These are phyloP conservation scores for Yponomeuta cagnagella DNA, from an alignment of 2,888 invertebrate species.

Conservation along the genomic window DNA sequence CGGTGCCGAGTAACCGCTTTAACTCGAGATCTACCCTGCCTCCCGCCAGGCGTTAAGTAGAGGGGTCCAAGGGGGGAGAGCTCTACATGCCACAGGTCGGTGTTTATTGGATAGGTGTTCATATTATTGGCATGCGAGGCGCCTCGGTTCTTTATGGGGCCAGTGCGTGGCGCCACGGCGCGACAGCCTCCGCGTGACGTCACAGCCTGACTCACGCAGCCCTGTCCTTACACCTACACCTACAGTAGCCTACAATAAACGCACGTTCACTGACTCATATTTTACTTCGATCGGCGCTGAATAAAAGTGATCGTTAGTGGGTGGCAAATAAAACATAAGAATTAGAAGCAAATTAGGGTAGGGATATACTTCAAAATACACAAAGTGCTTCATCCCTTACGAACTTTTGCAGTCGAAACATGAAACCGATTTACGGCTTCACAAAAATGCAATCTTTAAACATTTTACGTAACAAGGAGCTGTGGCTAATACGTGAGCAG, in stretches of 20 bases:
- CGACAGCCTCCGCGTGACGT: conserved; percentile 12
- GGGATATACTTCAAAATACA: too few relatives aligned
- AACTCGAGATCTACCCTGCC: neutral
- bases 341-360: too few relatives aligned
- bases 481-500: conserved; percentile 21
- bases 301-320: too few relatives aligned
- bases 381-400: too few relatives aligned
- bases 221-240: neutral
- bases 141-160: conserved; percentile 45
- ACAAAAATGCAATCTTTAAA: conserved; percentile 10
- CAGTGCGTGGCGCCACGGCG: conserved; percentile 34
- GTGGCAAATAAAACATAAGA: too few relatives aligned
- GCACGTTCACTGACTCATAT: neutral
- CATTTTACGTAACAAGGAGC: conserved; percentile 30
- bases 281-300: too few relatives aligned
- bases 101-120: conserved; percentile 15
- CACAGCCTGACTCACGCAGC: conserved; percentile 1
- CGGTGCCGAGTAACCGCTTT: conserved; percentile 4
- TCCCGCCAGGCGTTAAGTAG: neutral
- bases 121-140: conserved; percentile 29
- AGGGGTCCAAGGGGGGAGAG: conserved; percentile 19
- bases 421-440: neutral
- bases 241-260: neutral
- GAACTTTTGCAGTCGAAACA: neutral
- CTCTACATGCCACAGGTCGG: conserved; percentile 23